These are phyloP conservation scores for Drosophila affinis DNA, from an alignment of 2,888 invertebrate genomes.

Conservation along the genomic window DNA sequence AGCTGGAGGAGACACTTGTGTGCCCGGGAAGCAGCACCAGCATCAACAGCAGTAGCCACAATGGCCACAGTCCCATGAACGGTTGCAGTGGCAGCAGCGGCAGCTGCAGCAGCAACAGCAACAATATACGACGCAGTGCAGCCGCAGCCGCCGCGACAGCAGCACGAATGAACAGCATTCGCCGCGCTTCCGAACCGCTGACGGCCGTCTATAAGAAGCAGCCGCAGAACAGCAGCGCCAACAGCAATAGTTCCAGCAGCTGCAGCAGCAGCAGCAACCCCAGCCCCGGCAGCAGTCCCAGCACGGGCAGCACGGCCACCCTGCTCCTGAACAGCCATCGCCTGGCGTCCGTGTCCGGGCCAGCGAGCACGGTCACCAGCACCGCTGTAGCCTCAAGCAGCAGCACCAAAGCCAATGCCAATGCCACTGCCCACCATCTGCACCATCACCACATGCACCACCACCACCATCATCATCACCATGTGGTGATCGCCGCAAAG, in stretches of 20 bases:
- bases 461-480: constrained; percentile 75
- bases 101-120: constrained; percentile 33
- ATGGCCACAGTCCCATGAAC: background rate
- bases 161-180: constrained; percentile 37
- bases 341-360: constrained; percentile 45
- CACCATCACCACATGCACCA: constrained; percentile 74
- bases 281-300: constrained; percentile 38
- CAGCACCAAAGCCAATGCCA: constrained; percentile 24
- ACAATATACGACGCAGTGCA: background rate
- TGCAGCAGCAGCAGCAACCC: constrained; percentile 21
- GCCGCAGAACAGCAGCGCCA: constrained; percentile 49
- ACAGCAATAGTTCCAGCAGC: constrained; percentile 38
- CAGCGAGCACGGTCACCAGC: constrained; percentile 50
- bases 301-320: constrained; percentile 57
- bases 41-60: constrained; percentile 41
- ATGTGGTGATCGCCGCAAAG: constrained; percentile 73
- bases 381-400: constrained; percentile 32
- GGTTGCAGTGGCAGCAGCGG: constrained; percentile 23
- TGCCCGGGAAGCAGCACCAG: constrained; percentile 15
- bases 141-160: constrained; percentile 29
- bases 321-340: constrained; percentile 41
- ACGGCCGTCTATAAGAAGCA: constrained; percentile 69
- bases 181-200: constrained; percentile 75
- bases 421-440: constrained; percentile 57
- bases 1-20: constrained; percentile 71